phyloP scores from a whole-genome alignment of 2,888 invertebrate genomes.

The Lasioglossum zephyrum region DNA sequence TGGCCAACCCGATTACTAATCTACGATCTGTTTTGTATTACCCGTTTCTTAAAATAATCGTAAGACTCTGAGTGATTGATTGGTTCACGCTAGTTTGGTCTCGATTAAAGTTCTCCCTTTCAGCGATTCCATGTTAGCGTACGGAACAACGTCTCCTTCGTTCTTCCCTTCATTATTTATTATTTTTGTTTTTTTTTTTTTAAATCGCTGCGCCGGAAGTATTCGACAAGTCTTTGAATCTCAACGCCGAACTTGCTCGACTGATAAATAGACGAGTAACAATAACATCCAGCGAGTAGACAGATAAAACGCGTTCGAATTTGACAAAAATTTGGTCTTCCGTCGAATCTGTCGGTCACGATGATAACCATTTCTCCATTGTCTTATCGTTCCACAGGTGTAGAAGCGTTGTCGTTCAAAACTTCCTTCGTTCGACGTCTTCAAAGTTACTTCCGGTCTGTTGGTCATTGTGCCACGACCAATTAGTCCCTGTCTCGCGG shows the following conservation, averaged over 20 bases:
- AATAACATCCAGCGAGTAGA: conserved; percentile 19
- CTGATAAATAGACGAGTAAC: conserved; percentile 6
- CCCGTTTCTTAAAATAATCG: conserved; percentile 9
- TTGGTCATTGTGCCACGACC: conserved; percentile 16
- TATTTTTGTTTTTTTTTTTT: neutral
- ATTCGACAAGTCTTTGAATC: conserved; percentile 15
- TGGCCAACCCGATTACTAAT: conserved; percentile 29
- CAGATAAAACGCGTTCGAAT: conserved; percentile 3
- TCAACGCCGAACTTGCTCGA: conserved; percentile 10
- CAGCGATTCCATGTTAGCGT: neutral
- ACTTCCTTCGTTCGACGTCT: neutral
- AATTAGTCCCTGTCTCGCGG: conserved; percentile 25
- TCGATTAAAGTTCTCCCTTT: conserved; percentile 27
- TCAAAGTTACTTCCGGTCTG: conserved; percentile 26
- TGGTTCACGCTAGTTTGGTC: conserved; percentile 44
- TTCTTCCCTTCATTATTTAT: neutral
- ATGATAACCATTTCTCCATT: neutral
- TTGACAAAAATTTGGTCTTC: neutral
- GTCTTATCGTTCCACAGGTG: neutral
- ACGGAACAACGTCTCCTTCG: neutral
- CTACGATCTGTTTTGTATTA: conserved; percentile 10
- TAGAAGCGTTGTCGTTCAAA: neutral
- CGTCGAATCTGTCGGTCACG: neutral
- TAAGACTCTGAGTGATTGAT: conserved; percentile 20
- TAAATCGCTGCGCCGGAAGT: neutral